These are phyloP conservation scores for Euproctis similis DNA, from an alignment of 2,888 invertebrate genomes.

Conservation along the genomic window DNA sequence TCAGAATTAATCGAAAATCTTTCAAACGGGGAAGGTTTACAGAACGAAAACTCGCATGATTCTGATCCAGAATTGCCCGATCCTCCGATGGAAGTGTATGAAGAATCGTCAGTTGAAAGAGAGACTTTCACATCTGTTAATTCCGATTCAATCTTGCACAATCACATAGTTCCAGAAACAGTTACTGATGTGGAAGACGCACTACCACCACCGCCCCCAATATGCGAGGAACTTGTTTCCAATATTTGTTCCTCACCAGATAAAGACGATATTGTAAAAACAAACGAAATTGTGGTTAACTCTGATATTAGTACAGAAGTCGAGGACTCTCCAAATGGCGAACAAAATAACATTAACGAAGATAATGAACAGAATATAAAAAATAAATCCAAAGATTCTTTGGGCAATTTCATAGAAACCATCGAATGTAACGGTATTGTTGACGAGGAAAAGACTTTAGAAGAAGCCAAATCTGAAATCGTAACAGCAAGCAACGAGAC, in stretches of 20 bases:
- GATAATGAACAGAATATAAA: constrained; percentile 32
- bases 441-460: constrained; percentile 15
- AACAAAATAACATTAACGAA: constrained; percentile 20
- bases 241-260: constrained; percentile 9
- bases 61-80: constrained; percentile 26
- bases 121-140: too few species aligned
- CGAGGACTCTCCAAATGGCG: constrained; percentile 14
- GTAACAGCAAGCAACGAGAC: constrained; percentile 9
- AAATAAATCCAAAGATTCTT: constrained; percentile 31
- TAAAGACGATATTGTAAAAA: constrained; percentile 11
- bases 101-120: too few species aligned
- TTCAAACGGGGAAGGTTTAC: constrained; percentile 2
- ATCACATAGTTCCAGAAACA: constrained; percentile 2
- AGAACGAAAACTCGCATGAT: constrained; percentile 2
- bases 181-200: constrained; percentile 25
- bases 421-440: constrained; percentile 41
- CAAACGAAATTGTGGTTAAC: constrained; percentile 14
- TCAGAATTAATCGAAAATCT: constrained; percentile 4
- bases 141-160: constrained; percentile 9
- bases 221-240: constrained; percentile 23
- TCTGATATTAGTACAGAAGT: constrained; percentile 23
- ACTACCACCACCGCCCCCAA: constrained; percentile 39
- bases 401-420: constrained; percentile 24
- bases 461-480: constrained; percentile 7
- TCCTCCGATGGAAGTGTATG: constrained; percentile 24